A percentile compares a stretch with the other conserved stretches of the same genome.
Conservation (phyloP, 2,888 invertebrate species). For the Euclidia mi region DNA sequence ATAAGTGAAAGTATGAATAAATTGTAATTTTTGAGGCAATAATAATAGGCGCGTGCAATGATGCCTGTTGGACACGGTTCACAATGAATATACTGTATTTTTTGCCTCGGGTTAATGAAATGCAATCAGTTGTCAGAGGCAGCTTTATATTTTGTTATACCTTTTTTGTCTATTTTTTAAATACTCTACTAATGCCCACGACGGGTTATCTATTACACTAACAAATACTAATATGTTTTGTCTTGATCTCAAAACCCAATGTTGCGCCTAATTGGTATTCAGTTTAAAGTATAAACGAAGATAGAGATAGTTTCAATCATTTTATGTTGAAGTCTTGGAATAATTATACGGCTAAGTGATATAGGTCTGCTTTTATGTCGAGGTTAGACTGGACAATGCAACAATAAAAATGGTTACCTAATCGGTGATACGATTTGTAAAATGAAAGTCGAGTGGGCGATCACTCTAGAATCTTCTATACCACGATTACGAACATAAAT, state of each 20-base stretch:
- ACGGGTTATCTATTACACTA: constrained; percentile 30
- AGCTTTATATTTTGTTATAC: constrained; percentile 50
- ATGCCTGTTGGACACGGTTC: constrained; percentile 23
- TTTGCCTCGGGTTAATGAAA: constrained; percentile 24
- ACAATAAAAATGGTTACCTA: constrained; percentile 13
- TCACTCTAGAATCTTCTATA: constrained; percentile 11
- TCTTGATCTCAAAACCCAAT: constrained; percentile 50
- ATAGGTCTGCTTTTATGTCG: constrained; percentile 16
- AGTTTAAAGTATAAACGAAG: constrained; percentile 15
- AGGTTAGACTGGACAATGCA: constrained; percentile 3
- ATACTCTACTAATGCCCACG: constrained; percentile 8
- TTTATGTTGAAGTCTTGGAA: constrained; percentile 36
- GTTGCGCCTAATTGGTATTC: constrained; percentile 40
- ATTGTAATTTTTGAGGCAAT: constrained; percentile 2
- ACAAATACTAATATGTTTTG: constrained; percentile 27
- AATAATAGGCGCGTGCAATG: constrained; percentile 2
- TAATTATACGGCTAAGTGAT: constrained; percentile 30
- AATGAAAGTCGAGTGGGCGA: background rate
- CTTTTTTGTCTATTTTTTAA: constrained; percentile 24
- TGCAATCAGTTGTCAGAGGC: constrained; percentile 26
- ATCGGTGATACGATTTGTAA: constrained; percentile 1
- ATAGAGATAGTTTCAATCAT: constrained; percentile 15
- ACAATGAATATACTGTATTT: constrained; percentile 25
- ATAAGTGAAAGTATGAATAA: constrained; percentile 2
- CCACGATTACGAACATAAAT: constrained; percentile 16